A percentile compares a stretch with the other conserved stretches of the same genome.
phyloP scores from a whole-genome alignment of 2,113 vertebrate genomes.

The Gymnocephalus cernua region DNA sequence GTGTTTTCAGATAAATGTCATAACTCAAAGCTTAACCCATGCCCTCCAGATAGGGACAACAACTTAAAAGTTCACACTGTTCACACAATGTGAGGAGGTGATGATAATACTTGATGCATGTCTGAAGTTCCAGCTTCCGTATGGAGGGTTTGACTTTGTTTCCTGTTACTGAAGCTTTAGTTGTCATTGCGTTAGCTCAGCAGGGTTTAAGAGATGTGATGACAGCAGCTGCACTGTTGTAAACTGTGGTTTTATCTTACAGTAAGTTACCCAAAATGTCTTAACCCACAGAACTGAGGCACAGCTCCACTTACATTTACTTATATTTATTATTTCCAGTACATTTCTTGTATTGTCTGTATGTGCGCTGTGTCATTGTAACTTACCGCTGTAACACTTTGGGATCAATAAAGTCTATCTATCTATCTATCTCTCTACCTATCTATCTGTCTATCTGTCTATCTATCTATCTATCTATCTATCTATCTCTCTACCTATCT shows the following conservation, averaged over 20 bases:
- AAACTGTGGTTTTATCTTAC: background rate
- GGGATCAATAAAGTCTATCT: no score
- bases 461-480: no score
- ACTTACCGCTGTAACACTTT: no score
- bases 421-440: no score
- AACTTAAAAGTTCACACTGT: background rate
- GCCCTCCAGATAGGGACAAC: background rate
- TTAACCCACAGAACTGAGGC: no score
- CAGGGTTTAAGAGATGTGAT: background rate
- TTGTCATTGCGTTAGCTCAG: background rate
- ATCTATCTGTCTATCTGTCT: no score
- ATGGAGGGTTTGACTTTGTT: slow-evolving; percentile 59
- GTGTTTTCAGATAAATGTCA: background rate
- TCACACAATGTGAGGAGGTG: background rate
- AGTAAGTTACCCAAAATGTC: background rate
- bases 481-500: no score
- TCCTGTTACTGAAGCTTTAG: slow-evolving; percentile 56
- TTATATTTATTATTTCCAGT: no score
- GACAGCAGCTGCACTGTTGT: background rate
- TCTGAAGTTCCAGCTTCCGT: slow-evolving; percentile 35
- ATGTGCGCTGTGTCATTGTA: no score
- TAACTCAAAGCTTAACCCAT: background rate
- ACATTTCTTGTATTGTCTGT: no score
- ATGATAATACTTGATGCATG: background rate
- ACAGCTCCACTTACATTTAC: no score